Conservation (phyloP, 2,113 vertebrate genomes). For the Aspiorhynchus laticeps region DNA sequence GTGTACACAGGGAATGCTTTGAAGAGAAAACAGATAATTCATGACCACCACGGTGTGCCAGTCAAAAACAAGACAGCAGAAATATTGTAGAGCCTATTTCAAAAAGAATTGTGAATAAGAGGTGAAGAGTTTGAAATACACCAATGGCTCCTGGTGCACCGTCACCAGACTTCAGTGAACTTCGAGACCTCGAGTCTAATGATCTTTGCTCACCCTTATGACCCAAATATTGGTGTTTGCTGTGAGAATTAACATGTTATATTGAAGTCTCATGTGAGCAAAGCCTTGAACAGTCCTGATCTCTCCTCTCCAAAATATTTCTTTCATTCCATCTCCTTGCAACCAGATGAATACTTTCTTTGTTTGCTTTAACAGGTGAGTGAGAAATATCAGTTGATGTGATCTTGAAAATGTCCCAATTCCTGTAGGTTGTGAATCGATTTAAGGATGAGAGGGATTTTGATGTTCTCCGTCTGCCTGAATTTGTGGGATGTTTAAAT, state of each 20-base stretch:
- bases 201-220: conserved; percentile 7
- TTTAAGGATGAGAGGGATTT: not conserved
- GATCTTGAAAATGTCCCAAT: not conserved
- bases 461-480: not conserved
- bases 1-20: not conserved
- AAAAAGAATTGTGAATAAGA: not conserved
- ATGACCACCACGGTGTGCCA: not conserved
- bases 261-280: conserved; percentile 59
- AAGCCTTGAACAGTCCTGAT: conserved; percentile 41
- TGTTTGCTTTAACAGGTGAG: conserved; percentile 34
- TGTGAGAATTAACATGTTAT: conserved; percentile 69
- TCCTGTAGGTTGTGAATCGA: not conserved
- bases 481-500: not conserved
- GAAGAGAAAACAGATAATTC: not conserved
- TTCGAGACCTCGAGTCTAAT: not conserved
- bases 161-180: conserved; percentile 8
- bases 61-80: not conserved
- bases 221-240: conserved; percentile 68
- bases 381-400: conserved; percentile 2
- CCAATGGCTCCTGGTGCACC: not conserved
- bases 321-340: not conserved
- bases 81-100: not conserved
- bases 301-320: conserved; percentile 30
- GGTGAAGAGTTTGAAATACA: not conserved
- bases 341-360: not conserved